A percentile compares a stretch with the other conserved stretches of the same genome.
Conservation (phyloP, 2,888 invertebrate species). For the Spatulosminthurus flaviceps region DNA sequence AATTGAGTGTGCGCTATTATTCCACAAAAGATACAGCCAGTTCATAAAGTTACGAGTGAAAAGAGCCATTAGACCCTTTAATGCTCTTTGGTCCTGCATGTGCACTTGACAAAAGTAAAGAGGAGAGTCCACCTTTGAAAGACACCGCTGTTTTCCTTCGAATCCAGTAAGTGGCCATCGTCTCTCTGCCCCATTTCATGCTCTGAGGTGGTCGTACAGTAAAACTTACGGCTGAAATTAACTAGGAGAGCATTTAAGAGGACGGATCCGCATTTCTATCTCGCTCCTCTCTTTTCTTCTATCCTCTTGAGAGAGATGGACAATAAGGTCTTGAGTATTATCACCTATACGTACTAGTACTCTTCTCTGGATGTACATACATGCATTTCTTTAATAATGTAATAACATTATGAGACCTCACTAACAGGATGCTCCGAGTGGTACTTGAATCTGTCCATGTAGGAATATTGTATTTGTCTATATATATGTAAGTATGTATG, state of each 20-base stretch:
- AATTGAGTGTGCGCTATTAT: not conserved
- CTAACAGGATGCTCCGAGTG: too few species aligned
- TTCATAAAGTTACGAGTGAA: constrained; percentile 21
- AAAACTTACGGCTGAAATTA: not conserved
- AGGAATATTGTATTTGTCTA: not conserved
- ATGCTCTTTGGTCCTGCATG: constrained; percentile 28
- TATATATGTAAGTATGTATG: too few species aligned
- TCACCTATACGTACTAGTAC: too few species aligned
- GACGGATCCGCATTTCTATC: not conserved
- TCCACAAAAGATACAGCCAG: constrained; percentile 2
- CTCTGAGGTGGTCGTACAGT: constrained; percentile 37
- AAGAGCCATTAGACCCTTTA: constrained; percentile 18
- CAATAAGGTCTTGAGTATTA: too few species aligned
- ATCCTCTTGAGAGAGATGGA: too few species aligned
- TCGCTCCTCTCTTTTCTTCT: too few species aligned
- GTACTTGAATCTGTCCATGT: constrained; percentile 9
- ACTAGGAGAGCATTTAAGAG: not conserved
- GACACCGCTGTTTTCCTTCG: constrained; percentile 35
- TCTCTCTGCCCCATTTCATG: not conserved
- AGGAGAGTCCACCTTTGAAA: constrained; percentile 44
- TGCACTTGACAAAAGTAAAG: constrained; percentile 20
- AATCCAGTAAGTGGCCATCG: constrained; percentile 29
- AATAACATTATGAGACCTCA: too few species aligned
- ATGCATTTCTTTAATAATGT: too few species aligned
- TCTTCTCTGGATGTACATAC: too few species aligned